A percentile compares a stretch with the other conserved stretches of the same genome.
Conservation (phyloP, 2,888 invertebrate genomes). For the Bedellia somnulentella region DNA sequence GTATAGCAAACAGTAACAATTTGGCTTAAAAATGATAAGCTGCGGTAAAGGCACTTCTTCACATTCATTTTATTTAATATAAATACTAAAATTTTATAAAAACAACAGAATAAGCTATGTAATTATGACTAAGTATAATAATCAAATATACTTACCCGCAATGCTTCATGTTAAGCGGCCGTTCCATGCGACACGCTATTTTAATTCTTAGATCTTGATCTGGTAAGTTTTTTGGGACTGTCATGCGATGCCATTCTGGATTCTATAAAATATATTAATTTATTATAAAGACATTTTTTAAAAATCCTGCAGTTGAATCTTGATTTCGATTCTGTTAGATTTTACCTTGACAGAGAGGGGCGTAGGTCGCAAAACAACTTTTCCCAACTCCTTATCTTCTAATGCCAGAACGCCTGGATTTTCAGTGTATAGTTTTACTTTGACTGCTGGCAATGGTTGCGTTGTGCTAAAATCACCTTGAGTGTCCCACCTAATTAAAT, state of each 20-base stretch:
- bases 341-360: slow-evolving; percentile 82
- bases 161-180: slow-evolving; percentile 98
- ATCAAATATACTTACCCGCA: slow-evolving; percentile 87
- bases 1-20: too few relatives aligned
- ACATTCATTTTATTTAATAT: too few relatives aligned
- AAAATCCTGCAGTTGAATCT: too few relatives aligned
- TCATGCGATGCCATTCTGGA: slow-evolving; percentile 99
- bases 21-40: too few relatives aligned
- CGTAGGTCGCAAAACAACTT: slow-evolving; percentile 85
- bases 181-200: slow-evolving; percentile 97
- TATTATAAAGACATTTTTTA: too few relatives aligned
- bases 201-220: slow-evolving; percentile 97
- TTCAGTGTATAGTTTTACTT: slow-evolving; percentile 97
- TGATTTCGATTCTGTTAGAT: too few relatives aligned
- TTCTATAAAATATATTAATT: too few relatives aligned
- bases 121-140: too few relatives aligned
- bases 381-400: slow-evolving; percentile 98
- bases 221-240: slow-evolving; percentile 88
- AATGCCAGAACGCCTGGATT: slow-evolving; percentile 96
- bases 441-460: slow-evolving; percentile 94
- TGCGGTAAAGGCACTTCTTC: too few relatives aligned
- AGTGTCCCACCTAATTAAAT: slow-evolving; percentile 99
- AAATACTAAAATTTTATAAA: too few relatives aligned
- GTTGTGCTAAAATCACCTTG: slow-evolving; percentile 99
- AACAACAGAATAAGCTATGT: too few relatives aligned